Evolutionary conservation across 2,888 invertebrate genomes (phyloP).

Genomic region (Lobophora halterata): DNA sequence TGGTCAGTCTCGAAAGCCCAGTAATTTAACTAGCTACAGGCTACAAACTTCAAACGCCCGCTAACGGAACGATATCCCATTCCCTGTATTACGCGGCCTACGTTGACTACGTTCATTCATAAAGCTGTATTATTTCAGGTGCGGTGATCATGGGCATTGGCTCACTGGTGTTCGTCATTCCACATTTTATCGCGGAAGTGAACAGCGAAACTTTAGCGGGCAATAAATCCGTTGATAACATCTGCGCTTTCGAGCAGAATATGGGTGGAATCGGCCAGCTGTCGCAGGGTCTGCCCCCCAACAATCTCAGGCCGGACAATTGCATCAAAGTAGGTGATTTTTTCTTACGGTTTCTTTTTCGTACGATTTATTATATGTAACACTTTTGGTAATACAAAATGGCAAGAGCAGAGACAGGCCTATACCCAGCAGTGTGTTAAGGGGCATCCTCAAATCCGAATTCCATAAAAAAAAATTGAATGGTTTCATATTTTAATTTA

Average conservation of each 20-base stretch:
- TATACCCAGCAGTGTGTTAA: too few species aligned
- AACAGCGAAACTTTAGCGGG: constrained; percentile 85
- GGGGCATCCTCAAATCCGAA: too few species aligned
- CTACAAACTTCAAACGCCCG: too few species aligned
- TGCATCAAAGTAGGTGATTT: constrained; percentile 83
- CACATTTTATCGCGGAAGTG: constrained; percentile 93
- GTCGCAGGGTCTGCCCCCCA: constrained; percentile 87
- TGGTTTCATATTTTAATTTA: too few species aligned
- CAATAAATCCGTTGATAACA: constrained; percentile 89
- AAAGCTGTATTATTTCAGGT: constrained; percentile 69
- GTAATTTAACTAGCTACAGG: too few species aligned
- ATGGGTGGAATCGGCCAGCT: constrained; percentile 87
- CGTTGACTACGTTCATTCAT: constrained; percentile 10
- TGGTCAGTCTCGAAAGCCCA: too few species aligned
- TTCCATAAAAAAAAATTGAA: too few species aligned
- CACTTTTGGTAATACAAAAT: too few species aligned
- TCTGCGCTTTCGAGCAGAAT: constrained; percentile 86
- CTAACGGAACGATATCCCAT: too few species aligned
- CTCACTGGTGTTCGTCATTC: constrained; percentile 94
- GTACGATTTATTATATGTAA: background rate
- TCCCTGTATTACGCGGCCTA: constrained; percentile 6
- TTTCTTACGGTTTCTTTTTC: background rate
- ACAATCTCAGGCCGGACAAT: constrained; percentile 88
- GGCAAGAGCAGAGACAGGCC: too few species aligned
- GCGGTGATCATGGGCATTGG: constrained; percentile 96